Evolutionary conservation across 1,140 invertebrate species (phyloP).

Genomic region (Leguminivora glycinivorella): DNA sequence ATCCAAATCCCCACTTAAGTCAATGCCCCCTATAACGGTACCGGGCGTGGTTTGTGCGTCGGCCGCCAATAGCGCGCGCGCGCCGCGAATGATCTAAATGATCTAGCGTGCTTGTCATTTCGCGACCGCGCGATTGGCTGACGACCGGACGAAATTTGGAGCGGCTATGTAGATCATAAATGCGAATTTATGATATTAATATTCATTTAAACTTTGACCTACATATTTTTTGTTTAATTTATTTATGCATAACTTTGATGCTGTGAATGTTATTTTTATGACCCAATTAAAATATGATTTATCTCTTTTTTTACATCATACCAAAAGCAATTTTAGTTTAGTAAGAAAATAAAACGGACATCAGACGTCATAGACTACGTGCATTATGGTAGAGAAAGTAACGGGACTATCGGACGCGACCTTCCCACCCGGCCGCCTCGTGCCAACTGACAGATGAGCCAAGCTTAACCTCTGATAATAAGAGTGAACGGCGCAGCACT

Average conservation of each 20-base stretch:
- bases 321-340: not conserved
- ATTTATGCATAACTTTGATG: not conserved
- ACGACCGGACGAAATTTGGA: conserved; percentile 32
- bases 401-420: conserved; percentile 61
- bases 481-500: conserved; percentile 58
- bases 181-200: not conserved
- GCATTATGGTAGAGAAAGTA: conserved; percentile 73
- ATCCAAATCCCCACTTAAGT: conserved; percentile 71
- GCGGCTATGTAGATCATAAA: conserved; percentile 26
- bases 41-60: conserved; percentile 62
- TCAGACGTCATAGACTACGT: conserved; percentile 55
- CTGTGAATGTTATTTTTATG: not conserved
- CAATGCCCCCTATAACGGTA: conserved; percentile 72
- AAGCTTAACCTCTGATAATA: conserved; percentile 75
- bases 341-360: not conserved
- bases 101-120: conserved; percentile 74
- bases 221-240: conserved; percentile 2
- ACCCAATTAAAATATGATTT: not conserved
- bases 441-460: conserved; percentile 74
- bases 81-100: conserved; percentile 72
- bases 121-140: conserved; percentile 67
- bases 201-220: conserved; percentile 9
- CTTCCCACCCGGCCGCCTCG: conserved; percentile 68
- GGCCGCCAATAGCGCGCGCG: conserved; percentile 67
- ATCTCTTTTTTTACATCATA: not conserved